Evolutionary conservation across 2,113 vertebrate species (phyloP).

Genomic region (Callocephalon fimbriatum): DNA sequence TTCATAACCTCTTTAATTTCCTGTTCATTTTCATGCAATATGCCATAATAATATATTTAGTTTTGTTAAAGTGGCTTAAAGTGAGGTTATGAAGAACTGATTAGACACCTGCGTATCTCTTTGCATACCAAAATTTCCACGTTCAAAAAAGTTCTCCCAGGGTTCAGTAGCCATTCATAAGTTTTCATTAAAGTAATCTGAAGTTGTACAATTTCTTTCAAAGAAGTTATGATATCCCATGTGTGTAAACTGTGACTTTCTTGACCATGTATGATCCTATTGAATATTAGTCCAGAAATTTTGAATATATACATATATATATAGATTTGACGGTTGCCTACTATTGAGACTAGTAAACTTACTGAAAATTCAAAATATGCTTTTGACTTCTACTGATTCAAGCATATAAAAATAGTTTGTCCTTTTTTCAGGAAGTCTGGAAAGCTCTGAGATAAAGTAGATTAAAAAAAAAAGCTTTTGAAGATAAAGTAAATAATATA

Average conservation of each 20-base stretch:
- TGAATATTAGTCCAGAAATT: background rate
- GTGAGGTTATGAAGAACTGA: background rate
- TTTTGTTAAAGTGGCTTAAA: background rate
- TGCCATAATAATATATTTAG: background rate
- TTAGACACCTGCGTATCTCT: background rate
- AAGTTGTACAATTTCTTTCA: background rate
- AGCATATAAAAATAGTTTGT: background rate
- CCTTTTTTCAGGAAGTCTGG: background rate
- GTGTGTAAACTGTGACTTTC: background rate
- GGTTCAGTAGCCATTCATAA: background rate
- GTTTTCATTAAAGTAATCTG: background rate
- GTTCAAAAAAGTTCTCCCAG: background rate
- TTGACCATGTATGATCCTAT: background rate
- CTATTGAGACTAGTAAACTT: background rate
- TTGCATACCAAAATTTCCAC: background rate
- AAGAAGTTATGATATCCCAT: background rate
- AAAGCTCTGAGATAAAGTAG: background rate
- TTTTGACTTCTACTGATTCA: background rate
- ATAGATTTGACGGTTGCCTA: background rate
- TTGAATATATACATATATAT: background rate
- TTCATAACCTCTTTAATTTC: background rate
- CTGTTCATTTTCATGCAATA: background rate
- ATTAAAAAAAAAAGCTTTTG: accelerated
- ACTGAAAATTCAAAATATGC: background rate
- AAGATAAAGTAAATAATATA: background rate